Conservation (phyloP, 2,113 vertebrate genomes). For the Climacteris rufus region DNA sequence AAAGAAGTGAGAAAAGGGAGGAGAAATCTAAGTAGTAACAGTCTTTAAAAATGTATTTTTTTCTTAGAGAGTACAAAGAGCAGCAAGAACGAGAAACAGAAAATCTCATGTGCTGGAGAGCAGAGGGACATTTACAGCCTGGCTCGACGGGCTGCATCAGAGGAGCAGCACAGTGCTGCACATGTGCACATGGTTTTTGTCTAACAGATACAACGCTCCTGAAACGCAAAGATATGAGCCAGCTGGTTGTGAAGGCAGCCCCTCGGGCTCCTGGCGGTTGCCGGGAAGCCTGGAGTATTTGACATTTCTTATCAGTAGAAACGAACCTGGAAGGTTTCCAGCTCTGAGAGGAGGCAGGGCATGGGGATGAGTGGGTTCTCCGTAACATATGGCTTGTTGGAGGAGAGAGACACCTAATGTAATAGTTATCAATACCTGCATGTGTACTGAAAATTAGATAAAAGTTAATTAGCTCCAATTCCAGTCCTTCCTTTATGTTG, state of each 20-base stretch:
- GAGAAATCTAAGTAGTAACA: neutral
- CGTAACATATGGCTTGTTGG: neutral
- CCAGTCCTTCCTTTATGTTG: neutral
- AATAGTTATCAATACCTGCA: neutral
- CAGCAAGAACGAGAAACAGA: neutral
- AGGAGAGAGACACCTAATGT: neutral
- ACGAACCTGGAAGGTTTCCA: neutral
- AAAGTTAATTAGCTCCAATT: conserved; percentile 17
- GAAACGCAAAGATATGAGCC: neutral
- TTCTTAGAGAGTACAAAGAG: neutral
- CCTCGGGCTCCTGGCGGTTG: neutral
- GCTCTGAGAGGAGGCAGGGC: neutral
- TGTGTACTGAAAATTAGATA: neutral
- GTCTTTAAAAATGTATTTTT: neutral
- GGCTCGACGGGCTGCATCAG: rapidly evolving
- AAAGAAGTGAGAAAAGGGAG: neutral
- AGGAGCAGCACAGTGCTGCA: rapidly evolving
- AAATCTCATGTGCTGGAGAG: neutral
- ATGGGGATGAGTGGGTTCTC: neutral
- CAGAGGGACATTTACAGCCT: neutral
- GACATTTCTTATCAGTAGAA: neutral
- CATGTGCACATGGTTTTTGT: rapidly evolving
- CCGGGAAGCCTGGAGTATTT: neutral
- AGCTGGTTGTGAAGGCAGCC: neutral
- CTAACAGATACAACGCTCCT: rapidly evolving